Evolutionary conservation across 2,888 invertebrate species (phyloP), one percentile per base, ranked within the genome.

Genomic region (Oxytorus armatus): DNA sequence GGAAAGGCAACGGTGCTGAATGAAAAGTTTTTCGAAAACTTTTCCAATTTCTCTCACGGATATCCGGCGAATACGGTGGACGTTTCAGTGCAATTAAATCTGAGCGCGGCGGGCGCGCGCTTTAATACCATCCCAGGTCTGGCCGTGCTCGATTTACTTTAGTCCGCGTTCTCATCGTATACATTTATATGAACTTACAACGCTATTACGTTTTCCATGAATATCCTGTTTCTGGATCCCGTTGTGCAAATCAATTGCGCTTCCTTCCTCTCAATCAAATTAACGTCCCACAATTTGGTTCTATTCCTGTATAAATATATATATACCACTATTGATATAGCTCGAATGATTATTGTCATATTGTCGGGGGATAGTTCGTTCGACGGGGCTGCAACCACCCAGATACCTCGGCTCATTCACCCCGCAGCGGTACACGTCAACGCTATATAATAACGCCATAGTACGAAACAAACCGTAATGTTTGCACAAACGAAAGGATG

Each of bases 31-130:
- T 65, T 29, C 76, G 29, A 63, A 84, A 88, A 88, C 87, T 88
- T 88, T 88, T 88, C 85, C 87, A 87, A 88, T 88, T 87, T 87
- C 84, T 86, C 82, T 76, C 65, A 73, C 82, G 83, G 84, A 86
- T 83, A 79, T 79, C 75, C 81, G 82, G 85, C 86, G 85, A 86
- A 85, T 82, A 83, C 82, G 73, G 57, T n/a, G n/a, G 77, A 76
- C 78, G 80, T 84, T 83, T 82, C 57, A 79, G 61, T 65, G 83
- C 84, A 85, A 87, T 86, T 86, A 86, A 85, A 87, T 83, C 82
- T 83, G 77, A 10, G 39, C 21, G n/a, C 39, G 16, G 1, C 33
- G 7, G 11, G n/a, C n/a, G n/a, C n/a, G n/a, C n/a, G n/a, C n/a
- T n/a, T n/a, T 16, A 36, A 5, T 33, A 21, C 49, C 14, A 36